A percentile compares a stretch with the other conserved stretches of the same genome.
phyloP scores from a whole-genome alignment of 92 coral and sea anemone species.

The Zoanthus sansibaricus region DNA sequence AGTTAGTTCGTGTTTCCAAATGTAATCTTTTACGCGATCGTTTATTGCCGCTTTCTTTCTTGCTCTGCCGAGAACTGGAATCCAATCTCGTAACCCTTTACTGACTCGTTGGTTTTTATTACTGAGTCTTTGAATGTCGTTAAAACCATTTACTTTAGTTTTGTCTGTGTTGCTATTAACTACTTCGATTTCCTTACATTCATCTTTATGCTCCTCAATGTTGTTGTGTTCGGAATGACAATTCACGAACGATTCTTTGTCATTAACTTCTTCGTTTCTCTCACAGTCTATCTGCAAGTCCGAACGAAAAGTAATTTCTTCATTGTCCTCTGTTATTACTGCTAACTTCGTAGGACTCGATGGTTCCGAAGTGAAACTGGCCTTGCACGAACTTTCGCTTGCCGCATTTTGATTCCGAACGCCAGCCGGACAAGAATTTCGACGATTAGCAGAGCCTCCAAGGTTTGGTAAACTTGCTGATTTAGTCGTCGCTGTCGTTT shows the following conservation, averaged over 20 bases:
- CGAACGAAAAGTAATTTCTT: not conserved
- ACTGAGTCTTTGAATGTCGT: not conserved
- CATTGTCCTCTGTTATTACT: slow-evolving; percentile 31
- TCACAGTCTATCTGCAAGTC: not conserved
- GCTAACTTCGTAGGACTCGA: not conserved
- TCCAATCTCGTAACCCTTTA: slow-evolving; percentile 16
- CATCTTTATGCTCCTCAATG: not conserved
- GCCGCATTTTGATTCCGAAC: not conserved
- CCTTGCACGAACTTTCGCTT: not conserved
- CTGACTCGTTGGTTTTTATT: not conserved
- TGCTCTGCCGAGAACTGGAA: slow-evolving; percentile 3
- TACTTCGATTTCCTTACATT: not conserved
- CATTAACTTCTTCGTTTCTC: not conserved
- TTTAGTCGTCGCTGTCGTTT: slow-evolving; percentile 10
- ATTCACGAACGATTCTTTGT: not conserved
- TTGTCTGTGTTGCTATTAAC: not conserved
- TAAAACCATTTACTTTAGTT: not conserved
- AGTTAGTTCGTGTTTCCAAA: slow-evolving; percentile 11
- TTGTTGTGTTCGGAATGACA: not conserved
- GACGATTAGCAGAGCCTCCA: slow-evolving; percentile 1
- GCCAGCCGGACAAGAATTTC: slow-evolving; percentile 29
- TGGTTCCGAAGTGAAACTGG: not conserved
- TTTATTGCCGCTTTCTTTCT: not conserved
- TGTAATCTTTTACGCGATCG: slow-evolving; percentile 21
- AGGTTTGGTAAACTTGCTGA: slow-evolving; percentile 38